phyloP scores from a whole-genome alignment of 2,797 vertebrate genomes.

The Macropus fuliginosus region DNA sequence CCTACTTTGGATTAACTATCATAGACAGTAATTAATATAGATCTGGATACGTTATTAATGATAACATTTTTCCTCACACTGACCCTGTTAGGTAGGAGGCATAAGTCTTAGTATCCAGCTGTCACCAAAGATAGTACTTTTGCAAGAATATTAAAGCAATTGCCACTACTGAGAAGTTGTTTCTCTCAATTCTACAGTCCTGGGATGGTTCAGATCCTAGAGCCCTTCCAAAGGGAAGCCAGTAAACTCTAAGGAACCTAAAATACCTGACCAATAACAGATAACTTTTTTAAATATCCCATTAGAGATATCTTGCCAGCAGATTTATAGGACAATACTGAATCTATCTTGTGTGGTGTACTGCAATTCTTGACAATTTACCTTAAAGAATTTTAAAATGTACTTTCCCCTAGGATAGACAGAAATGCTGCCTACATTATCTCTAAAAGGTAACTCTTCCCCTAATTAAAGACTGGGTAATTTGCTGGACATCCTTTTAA shows the following conservation, averaged over 20 bases:
- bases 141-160: background rate
- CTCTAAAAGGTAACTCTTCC: background rate
- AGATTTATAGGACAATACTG: background rate
- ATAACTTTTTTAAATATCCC: background rate
- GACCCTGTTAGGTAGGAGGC: background rate
- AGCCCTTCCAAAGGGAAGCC: background rate
- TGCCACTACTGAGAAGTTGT: background rate
- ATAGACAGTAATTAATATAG: background rate
- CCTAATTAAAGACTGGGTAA: background rate
- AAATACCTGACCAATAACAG: background rate
- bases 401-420: background rate
- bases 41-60: background rate
- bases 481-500: background rate
- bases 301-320: background rate
- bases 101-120: background rate
- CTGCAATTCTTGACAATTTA: background rate
- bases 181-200: background rate
- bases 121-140: background rate
- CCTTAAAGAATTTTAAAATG: background rate
- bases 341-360: background rate
- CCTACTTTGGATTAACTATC: background rate
- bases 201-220: background rate
- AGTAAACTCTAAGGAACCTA: background rate
- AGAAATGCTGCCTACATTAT: background rate
- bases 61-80: background rate